These are phyloP conservation scores for Smutsia temminckii DNA, from an alignment of 2,797 vertebrate genomes.

Conservation along the genomic window DNA sequence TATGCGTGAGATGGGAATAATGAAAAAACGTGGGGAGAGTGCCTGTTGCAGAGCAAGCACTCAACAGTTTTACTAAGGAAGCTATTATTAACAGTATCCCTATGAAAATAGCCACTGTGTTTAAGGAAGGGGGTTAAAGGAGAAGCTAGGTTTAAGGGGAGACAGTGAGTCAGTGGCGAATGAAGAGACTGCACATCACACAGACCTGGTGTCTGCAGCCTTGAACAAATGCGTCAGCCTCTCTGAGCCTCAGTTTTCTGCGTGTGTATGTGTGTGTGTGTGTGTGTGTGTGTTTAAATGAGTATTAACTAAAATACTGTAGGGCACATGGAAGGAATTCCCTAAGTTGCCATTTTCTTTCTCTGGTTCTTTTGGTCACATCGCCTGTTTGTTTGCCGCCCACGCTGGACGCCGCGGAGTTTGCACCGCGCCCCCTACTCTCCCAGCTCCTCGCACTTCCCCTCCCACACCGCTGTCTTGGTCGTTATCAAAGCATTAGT, in stretches of 20 bases:
- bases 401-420: fast-evolving
- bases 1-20: not conserved
- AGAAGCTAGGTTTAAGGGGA: not conserved
- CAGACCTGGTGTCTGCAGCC: not conserved
- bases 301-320: not conserved
- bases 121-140: not conserved
- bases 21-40: not conserved
- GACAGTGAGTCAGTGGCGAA: not conserved
- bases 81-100: not conserved
- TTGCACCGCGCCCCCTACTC: too few relatives aligned
- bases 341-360: not conserved
- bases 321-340: not conserved
- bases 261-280: not conserved
- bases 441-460: not conserved
- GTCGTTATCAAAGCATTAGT: fast-evolving
- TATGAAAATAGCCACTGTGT: not conserved
- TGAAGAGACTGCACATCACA: fast-evolving
- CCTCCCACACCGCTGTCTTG: not conserved
- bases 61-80: not conserved
- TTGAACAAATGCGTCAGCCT: not conserved
- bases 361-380: not conserved
- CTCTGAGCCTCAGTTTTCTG: not conserved
- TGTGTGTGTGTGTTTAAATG: not conserved
- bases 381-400: not conserved
- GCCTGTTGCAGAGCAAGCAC: not conserved